Evolutionary conservation across 2,888 invertebrate species (phyloP).

Genomic region (Conus canariensis): DNA sequence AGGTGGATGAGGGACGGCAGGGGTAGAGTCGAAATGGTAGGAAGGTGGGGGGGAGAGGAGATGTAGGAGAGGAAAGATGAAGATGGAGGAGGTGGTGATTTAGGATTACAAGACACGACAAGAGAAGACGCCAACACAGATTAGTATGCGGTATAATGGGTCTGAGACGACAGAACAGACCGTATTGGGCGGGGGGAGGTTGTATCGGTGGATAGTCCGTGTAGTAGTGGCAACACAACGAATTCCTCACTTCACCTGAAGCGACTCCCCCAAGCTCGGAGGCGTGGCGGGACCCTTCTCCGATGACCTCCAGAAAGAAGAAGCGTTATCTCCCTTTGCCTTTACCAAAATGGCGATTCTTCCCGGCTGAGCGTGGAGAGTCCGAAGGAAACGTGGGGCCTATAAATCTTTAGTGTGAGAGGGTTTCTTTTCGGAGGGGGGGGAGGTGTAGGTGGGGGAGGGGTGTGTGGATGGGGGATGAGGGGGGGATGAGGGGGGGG

Average conservation of each 20-base stretch:
- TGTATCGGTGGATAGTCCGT: no score
- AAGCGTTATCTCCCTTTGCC: neutral
- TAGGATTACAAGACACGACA: neutral
- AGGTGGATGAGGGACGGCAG: no score
- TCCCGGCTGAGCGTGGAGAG: constrained; percentile 16
- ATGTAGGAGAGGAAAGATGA: neutral
- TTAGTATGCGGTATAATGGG: neutral
- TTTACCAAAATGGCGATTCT: constrained; percentile 18
- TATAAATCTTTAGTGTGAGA: neutral
- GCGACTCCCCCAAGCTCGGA: neutral
- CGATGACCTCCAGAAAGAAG: neutral
- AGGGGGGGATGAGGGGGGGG: no score
- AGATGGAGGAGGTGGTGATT: neutral
- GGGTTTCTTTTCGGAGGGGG: no score
- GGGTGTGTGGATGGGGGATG: no score
- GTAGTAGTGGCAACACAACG: neutral
- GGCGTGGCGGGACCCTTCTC: neutral
- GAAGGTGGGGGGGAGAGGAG: neutral
- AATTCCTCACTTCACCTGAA: neutral
- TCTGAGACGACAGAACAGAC: no score
- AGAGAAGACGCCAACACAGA: neutral
- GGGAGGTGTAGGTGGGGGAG: no score
- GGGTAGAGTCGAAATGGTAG: neutral
- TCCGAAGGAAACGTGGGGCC: neutral
- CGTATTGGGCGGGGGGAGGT: no score